Evolutionary conservation across 2,797 vertebrate genomes (phyloP).

Genomic region (Hoplostethus atlanticus): DNA sequence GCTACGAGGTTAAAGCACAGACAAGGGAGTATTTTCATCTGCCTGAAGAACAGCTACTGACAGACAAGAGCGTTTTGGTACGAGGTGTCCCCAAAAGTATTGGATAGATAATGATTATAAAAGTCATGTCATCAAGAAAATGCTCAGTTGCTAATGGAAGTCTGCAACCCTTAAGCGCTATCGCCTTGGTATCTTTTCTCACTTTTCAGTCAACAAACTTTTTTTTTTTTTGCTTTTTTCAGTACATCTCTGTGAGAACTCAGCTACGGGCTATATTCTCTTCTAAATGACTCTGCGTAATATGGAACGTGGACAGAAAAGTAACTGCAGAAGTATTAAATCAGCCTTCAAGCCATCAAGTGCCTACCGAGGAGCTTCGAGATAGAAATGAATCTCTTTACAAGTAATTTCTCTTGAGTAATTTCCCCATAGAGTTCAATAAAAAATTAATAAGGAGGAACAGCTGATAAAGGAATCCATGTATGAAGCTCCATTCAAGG

Average conservation of each 20-base stretch:
- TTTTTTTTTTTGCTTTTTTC: background rate
- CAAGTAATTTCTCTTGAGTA: slow-evolving; percentile 75
- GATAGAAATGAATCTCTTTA: slow-evolving; percentile 71
- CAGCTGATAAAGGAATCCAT: slow-evolving; percentile 76
- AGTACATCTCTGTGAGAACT: slow-evolving; percentile 17
- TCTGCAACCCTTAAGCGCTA: no score
- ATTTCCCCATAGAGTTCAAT: slow-evolving; percentile 80
- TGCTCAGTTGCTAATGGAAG: slow-evolving; percentile 1
- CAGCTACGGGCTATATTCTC: background rate
- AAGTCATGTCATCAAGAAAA: slow-evolving; percentile 12
- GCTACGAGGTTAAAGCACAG: background rate
- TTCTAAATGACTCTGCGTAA: slow-evolving; percentile 36
- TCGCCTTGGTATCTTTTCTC: background rate
- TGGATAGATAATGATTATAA: background rate
- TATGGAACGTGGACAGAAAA: slow-evolving; percentile 34
- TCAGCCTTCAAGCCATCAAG: slow-evolving; percentile 64
- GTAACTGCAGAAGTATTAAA: slow-evolving; percentile 46
- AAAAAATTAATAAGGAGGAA: slow-evolving; percentile 75
- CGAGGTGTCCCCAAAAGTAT: background rate
- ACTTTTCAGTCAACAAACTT: background rate
- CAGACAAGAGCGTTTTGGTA: background rate
- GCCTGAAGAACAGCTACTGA: background rate
- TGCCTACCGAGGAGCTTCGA: slow-evolving; percentile 50
- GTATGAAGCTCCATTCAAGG: slow-evolving; percentile 63
- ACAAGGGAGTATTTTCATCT: background rate